Evolutionary conservation across 2,888 invertebrate species (phyloP).

Genomic region (Dasypolia templi): DNA sequence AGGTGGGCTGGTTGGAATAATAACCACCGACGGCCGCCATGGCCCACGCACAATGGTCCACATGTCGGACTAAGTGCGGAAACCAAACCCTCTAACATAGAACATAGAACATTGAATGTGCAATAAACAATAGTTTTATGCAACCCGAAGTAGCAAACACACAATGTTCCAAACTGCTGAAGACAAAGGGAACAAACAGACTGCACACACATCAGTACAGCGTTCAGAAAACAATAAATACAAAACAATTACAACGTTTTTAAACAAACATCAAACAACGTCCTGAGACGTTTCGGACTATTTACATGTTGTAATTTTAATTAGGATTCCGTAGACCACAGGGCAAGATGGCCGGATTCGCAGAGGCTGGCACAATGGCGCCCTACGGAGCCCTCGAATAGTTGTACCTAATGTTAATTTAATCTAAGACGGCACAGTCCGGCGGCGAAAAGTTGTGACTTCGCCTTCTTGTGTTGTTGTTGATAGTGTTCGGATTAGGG

Average conservation of each 20-base stretch:
- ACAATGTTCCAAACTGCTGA: conserved; percentile 1
- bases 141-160: conserved; percentile 37
- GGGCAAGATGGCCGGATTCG: conserved; percentile 72
- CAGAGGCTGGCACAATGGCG: conserved; percentile 73
- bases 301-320: conserved; percentile 90
- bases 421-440: conserved; percentile 87
- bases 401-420: conserved; percentile 90
- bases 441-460: conserved; percentile 84
- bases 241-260: conserved; percentile 69
- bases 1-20: too few species aligned
- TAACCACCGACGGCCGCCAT: too few species aligned
- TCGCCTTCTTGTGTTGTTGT: conserved; percentile 81
- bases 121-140: conserved; percentile 1
- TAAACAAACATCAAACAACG: conserved; percentile 80
- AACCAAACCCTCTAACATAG: too few species aligned
- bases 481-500: conserved; percentile 66
- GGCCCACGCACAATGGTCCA: too few species aligned
- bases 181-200: conserved; percentile 49
- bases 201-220: conserved; percentile 37
- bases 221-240: conserved; percentile 58
- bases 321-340: conserved; percentile 86
- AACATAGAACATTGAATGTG: background rate
- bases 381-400: conserved; percentile 76
- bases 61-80: too few species aligned
- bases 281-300: conserved; percentile 80